These are phyloP conservation scores for Drosophila barbarae DNA, from an alignment of 2,888 invertebrate genomes.

Conservation along the genomic window DNA sequence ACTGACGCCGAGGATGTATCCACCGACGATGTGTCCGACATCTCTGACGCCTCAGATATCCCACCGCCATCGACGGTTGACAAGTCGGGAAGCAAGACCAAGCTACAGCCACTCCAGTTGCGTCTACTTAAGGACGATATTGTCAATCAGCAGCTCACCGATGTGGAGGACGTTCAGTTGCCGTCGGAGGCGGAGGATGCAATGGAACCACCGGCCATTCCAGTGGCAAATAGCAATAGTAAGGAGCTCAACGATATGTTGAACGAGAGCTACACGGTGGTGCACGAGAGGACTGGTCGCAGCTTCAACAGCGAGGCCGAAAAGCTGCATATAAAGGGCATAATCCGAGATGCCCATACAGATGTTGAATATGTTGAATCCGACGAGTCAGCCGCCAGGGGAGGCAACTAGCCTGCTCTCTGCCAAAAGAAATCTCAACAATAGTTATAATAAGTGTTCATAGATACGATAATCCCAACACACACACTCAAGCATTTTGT, in stretches of 20 bases:
- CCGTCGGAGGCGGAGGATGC: conserved; percentile 81
- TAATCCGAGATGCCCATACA: conserved; percentile 80
- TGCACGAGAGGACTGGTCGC: conserved; percentile 79
- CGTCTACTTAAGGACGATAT: conserved; percentile 49
- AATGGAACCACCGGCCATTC: conserved; percentile 61
- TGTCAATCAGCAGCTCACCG: conserved; percentile 75
- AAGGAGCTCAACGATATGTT: conserved; percentile 79
- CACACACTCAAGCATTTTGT: conserved; percentile 65
- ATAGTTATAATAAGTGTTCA: conserved; percentile 52
- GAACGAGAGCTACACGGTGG: conserved; percentile 80
- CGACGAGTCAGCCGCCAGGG: conserved; percentile 74
- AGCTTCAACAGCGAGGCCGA: conserved; percentile 80
- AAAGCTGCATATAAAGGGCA: conserved; percentile 81
- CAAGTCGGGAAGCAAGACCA: conserved; percentile 37
- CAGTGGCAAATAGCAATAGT: conserved; percentile 51
- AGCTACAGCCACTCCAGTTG: conserved; percentile 47
- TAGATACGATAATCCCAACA: conserved; percentile 44
- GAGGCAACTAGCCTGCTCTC: conserved; percentile 63
- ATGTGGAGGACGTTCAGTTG: conserved; percentile 80
- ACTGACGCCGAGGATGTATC: conserved; percentile 80
- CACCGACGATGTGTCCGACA: conserved; percentile 76
- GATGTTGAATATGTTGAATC: conserved; percentile 82
- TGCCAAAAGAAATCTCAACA: conserved; percentile 38
- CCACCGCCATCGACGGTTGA: conserved; percentile 41
- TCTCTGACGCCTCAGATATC: conserved; percentile 57